A percentile compares a stretch with the other conserved stretches of the same genome.
Evolutionary conservation across 2,888 invertebrate species (phyloP).

Genomic region (Ormyrus thymus): DNA sequence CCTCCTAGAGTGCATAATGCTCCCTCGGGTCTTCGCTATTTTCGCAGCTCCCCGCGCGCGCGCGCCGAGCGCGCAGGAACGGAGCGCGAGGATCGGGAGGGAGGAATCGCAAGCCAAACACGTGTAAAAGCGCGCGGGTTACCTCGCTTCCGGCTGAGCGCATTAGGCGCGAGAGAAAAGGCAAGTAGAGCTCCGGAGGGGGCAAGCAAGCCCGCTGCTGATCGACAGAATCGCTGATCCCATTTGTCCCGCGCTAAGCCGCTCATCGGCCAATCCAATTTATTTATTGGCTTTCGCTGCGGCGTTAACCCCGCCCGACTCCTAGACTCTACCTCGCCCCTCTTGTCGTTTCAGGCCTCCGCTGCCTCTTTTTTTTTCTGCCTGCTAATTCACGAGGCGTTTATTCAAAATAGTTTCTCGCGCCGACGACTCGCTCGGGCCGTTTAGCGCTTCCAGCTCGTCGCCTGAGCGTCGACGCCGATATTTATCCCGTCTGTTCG

Average conservation of each 20-base stretch:
- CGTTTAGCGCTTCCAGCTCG: conserved; percentile 39
- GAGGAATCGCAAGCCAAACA: conserved; percentile 59
- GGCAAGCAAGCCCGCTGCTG: conserved; percentile 60
- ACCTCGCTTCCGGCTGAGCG: conserved; percentile 57
- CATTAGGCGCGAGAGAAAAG: conserved; percentile 52
- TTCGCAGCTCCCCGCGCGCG: not conserved
- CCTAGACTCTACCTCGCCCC: not conserved
- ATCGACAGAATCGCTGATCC: conserved; percentile 73
- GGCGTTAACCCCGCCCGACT: conserved; percentile 38
- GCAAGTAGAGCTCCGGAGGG: conserved; percentile 53
- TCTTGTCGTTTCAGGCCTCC: conserved; percentile 1
- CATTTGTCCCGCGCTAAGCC: conserved; percentile 72
- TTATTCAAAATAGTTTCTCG: conserved; percentile 11
- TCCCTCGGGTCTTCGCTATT: conserved; percentile 31
- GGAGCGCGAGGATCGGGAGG: too few relatives aligned
- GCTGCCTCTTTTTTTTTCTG: not conserved
- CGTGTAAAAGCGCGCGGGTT: conserved; percentile 59
- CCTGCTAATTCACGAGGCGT: not conserved
- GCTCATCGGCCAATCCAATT: conserved; percentile 72
- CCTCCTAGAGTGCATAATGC: not conserved
- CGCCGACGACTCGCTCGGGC: not conserved
- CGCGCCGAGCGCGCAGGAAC: too few relatives aligned
- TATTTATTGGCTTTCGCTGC: conserved; percentile 73
- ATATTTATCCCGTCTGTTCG: conserved; percentile 32
- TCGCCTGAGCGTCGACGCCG: conserved; percentile 34